A percentile compares a stretch with the other conserved stretches of the same genome.
Evolutionary conservation across 2,113 vertebrate genomes (phyloP).

Genomic region (Aspidoscelis tigris): DNA sequence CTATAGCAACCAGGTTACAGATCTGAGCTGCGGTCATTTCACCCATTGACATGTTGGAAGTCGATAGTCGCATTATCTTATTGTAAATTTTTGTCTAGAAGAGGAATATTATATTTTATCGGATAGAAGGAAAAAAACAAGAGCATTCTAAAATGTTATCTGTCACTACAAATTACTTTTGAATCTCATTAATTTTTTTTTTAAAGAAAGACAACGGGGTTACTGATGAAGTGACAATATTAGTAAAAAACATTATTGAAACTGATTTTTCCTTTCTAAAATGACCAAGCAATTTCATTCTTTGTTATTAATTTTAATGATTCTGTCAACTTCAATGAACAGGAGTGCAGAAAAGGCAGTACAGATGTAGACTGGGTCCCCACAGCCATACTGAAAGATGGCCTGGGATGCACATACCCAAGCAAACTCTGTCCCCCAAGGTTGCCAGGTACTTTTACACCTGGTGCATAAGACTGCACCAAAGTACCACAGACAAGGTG

Average conservation of each 20-base stretch:
- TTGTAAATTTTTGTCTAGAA: constrained; percentile 97
- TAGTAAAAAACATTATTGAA: background rate
- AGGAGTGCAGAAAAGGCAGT: background rate
- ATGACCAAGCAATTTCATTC: background rate
- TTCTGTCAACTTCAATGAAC: background rate
- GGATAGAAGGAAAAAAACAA: background rate
- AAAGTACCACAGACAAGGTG: no score
- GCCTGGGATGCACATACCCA: no score
- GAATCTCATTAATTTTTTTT: background rate
- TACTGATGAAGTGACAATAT: background rate
- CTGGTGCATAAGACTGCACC: no score
- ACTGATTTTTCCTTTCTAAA: background rate
- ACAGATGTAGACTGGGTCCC: no score
- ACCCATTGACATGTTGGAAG: constrained; percentile 98
- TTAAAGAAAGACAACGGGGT: background rate
- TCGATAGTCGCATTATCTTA: constrained; percentile 97
- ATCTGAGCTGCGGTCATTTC: constrained; percentile 96
- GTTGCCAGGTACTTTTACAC: no score
- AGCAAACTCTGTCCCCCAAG: no score
- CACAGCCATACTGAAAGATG: no score
- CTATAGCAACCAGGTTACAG: constrained; percentile 97
- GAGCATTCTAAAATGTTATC: background rate
- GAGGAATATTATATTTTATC: constrained; percentile 30
- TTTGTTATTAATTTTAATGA: background rate
- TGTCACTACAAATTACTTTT: background rate